Percentiles rank a stretch among this genome's conserved stretches.
These are phyloP conservation scores for Siderastrea radians DNA, from an alignment of 92 coral and sea anemone genomes.

Conservation along the genomic window DNA sequence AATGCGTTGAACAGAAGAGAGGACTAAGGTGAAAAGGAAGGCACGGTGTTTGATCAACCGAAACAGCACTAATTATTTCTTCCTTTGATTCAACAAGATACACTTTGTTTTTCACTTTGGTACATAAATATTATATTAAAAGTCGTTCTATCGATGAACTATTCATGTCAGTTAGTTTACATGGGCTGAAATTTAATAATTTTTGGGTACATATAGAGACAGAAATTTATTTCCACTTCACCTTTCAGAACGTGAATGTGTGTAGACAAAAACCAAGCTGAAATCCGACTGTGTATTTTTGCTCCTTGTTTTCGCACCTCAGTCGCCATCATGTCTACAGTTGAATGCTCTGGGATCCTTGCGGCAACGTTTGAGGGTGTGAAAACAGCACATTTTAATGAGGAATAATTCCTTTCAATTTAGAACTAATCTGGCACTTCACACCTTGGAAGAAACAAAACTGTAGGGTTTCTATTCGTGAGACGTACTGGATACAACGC, in stretches of 20 bases:
- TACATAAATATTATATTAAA: not conserved
- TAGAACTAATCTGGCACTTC: constrained; percentile 69
- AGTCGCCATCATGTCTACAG: constrained; percentile 44
- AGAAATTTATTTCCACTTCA: not conserved
- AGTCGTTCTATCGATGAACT: not conserved
- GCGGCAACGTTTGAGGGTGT: constrained; percentile 79
- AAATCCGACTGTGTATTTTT: constrained; percentile 10
- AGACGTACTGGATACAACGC: not conserved
- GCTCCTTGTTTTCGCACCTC: constrained; percentile 46
- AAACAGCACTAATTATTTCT: constrained; percentile 7
- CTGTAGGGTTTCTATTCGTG: constrained; percentile 7
- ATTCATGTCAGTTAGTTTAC: not conserved
- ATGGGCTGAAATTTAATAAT: not conserved
- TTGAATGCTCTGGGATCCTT: constrained; percentile 31
- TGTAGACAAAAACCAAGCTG: not conserved
- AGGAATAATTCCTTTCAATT: constrained; percentile 66
- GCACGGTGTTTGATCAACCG: constrained; percentile 2
- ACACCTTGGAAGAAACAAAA: constrained; percentile 61
- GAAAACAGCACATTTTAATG: constrained; percentile 70
- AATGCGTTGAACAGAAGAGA: not conserved
- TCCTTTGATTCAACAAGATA: not conserved
- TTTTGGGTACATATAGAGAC: not conserved
- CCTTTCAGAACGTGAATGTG: not conserved
- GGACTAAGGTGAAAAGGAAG: not conserved
- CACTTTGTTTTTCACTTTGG: not conserved